Base-by-base conservation (phyloP, 92 coral and sea anemone species). In the Scolanthus callimorphus region DNA sequence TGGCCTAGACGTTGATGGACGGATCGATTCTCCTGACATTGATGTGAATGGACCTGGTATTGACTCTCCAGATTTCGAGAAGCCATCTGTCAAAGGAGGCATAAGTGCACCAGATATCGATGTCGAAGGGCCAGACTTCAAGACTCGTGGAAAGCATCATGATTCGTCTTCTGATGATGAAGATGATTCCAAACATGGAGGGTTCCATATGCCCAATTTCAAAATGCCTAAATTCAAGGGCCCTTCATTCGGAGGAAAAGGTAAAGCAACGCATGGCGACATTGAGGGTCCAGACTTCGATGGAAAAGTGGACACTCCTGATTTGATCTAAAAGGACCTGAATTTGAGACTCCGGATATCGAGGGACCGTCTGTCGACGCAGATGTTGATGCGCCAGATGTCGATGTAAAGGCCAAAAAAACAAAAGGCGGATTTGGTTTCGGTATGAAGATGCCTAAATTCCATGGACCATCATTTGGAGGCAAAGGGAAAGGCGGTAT, bases 391-490 rank as follows among this genome's bases (percentile, higher is more conserved):
- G 62, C 53, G 4, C 63, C 73, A 0, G 59, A 67, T 29, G 23
- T 66, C n/a, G n/a, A n/a, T n/a, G n/a, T n/a, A n/a, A n/a, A n/a
- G n/a, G n/a, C n/a, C n/a, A n/a, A n/a, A n/a, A n/a, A n/a, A 9
- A 17, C 28, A 1, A 27, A 31, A 41, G 66, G 53, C 8, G 23
- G 22, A 9, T 4, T 52, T 24, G 59, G 24, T 30, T 4, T 48
- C 13, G 69, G 29, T 13, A 8, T 62, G 8, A 56, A 17, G 8
- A 17, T 17, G 15, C 27, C 47, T 1, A 61, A 57, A 23, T 17
- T 62, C 37, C 70, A 57, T 43, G 62, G 67, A 25, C 73, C 67
- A n/a, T n/a, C n/a, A n/a, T n/a, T n/a, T n/a, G n/a, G n/a, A n/a
- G n/a, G n/a, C 3, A 62, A 55, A 27, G 50, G 60, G 20, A 22